Conservation (phyloP, 1,140 invertebrate species). For the Mylabris phalerata region DNA sequence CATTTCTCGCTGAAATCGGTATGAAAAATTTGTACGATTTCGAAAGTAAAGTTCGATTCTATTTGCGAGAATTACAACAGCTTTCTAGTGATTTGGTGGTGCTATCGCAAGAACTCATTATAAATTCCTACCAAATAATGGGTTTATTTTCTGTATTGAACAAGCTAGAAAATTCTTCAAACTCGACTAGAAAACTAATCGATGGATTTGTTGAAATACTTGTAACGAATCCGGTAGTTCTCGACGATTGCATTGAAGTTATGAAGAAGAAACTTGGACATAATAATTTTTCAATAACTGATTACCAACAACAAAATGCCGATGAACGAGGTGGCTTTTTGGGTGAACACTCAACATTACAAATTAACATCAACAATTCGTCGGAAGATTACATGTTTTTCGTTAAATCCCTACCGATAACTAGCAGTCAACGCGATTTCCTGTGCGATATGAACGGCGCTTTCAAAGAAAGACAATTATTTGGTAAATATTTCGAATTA, state of each 20-base stretch:
- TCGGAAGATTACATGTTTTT: conserved; percentile 9
- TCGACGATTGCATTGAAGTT: conserved; percentile 1
- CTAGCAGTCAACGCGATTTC: conserved; percentile 9
- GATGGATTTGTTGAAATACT: no score
- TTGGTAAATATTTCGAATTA: conserved; percentile 1
- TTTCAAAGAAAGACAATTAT: conserved; percentile 11
- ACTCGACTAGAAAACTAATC: no score
- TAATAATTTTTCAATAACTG: background rate
- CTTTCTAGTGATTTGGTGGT: no score
- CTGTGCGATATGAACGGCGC: background rate
- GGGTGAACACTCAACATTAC: conserved; percentile 15
- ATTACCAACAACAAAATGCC: conserved; percentile 7
- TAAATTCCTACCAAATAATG: no score
- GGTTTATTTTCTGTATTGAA: no score
- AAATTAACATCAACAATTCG: background rate
- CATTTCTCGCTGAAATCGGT: no score
- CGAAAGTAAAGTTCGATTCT: no score
- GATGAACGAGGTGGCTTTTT: conserved; percentile 8
- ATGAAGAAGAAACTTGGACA: background rate
- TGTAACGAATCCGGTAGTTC: background rate
- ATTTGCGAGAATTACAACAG: no score
- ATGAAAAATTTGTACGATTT: no score
- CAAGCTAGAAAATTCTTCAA: no score
- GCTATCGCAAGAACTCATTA: no score
- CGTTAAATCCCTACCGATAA: conserved; percentile 3